Percentiles rank a stretch among this genome's conserved stretches.
Evolutionary conservation across 2,113 vertebrate genomes (phyloP).

Genomic region (Colaptes auratus): DNA sequence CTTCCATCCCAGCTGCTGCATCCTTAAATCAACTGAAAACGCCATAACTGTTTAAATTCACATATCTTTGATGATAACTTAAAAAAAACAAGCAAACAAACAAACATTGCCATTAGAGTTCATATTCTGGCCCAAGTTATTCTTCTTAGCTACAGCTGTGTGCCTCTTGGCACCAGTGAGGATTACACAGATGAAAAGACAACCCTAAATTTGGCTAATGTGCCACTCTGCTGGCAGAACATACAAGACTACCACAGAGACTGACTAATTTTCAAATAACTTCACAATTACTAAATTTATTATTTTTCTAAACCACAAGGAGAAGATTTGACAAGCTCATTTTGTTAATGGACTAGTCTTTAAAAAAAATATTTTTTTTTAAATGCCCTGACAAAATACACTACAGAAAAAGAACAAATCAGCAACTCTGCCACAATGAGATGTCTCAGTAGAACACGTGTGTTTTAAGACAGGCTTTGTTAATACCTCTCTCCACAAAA

Average conservation of each 20-base stretch:
- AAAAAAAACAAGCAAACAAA: not conserved
- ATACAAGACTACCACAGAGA: not conserved
- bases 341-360: conserved; percentile 19
- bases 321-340: conserved; percentile 13
- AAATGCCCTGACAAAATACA: conserved; percentile 12
- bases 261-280: conserved; percentile 6
- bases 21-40: not conserved
- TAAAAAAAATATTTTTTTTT: not conserved
- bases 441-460: not conserved
- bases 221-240: not conserved
- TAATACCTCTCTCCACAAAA: not conserved
- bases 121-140: not conserved
- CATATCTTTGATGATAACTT: not conserved
- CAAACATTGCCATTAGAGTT: not conserved
- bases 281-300: conserved; percentile 10
- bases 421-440: not conserved
- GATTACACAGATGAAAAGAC: not conserved
- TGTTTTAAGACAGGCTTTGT: not conserved
- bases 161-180: not conserved
- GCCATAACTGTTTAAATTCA: not conserved
- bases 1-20: not conserved
- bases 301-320: not conserved
- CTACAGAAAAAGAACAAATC: not conserved
- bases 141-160: not conserved
- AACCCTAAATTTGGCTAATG: not conserved